Conservation (phyloP, 2,888 invertebrate genomes). For the Cerastis leucographa region DNA sequence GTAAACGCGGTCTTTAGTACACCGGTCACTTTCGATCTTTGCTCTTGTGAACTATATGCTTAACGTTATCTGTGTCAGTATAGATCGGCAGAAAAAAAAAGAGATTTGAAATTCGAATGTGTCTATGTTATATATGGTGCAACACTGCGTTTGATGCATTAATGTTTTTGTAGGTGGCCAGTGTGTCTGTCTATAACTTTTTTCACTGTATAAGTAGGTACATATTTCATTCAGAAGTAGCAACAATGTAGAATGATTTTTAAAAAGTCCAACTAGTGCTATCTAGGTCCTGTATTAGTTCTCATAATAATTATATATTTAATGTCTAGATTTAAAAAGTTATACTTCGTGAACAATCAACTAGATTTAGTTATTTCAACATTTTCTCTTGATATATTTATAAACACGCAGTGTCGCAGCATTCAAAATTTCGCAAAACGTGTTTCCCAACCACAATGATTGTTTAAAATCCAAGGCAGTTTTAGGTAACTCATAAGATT, state of each 20-base stretch:
- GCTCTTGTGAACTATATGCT: constrained; percentile 51
- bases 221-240: not conserved
- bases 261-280: not conserved
- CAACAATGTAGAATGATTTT: not conserved
- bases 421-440: constrained; percentile 41
- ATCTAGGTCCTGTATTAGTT: not conserved
- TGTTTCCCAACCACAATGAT: constrained; percentile 45
- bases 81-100: constrained; percentile 17
- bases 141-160: constrained; percentile 24
- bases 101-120: constrained; percentile 42
- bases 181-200: not conserved
- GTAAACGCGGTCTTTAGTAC: constrained; percentile 51
- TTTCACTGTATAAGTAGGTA: not conserved
- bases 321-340: constrained; percentile 18
- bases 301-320: not conserved
- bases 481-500: constrained; percentile 53
- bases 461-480: constrained; percentile 50
- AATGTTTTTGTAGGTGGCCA: constrained; percentile 39
- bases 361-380: constrained; percentile 19
- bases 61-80: constrained; percentile 49
- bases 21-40: constrained; percentile 66
- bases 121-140: constrained; percentile 11
- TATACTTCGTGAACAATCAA: constrained; percentile 23
- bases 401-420: constrained; percentile 32
- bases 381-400: constrained; percentile 34